phyloP scores from a whole-genome alignment of 2,888 invertebrate genomes.

The Prosopocoilus inquinatus region DNA sequence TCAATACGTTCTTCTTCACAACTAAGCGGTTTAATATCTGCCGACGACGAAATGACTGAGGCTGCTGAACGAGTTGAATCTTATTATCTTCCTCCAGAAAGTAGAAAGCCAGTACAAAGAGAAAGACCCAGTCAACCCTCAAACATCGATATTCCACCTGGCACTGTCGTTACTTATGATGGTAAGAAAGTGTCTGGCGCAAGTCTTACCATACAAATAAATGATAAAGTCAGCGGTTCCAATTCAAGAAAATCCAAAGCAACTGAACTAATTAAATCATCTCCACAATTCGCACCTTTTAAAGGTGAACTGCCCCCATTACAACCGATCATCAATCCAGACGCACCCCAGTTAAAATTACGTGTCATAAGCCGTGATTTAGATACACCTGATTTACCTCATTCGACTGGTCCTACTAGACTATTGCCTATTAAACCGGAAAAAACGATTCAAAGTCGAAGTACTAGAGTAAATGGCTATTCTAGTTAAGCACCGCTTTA shows the following conservation, averaged over 20 bases:
- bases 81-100: slow-evolving; percentile 71
- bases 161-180: slow-evolving; percentile 71
- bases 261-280: slow-evolving; percentile 60
- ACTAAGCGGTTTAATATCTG: background rate
- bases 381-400: slow-evolving; percentile 38
- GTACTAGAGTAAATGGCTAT: too few species aligned
- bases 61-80: slow-evolving; percentile 70
- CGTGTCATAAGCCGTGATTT: slow-evolving; percentile 42
- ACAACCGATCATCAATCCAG: slow-evolving; percentile 49
- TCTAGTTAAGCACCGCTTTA: too few species aligned
- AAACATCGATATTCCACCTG: slow-evolving; percentile 53
- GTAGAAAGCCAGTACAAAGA: slow-evolving; percentile 48
- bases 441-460: too few species aligned
- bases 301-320: slow-evolving; percentile 70
- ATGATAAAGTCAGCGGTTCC: slow-evolving; percentile 31
- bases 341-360: slow-evolving; percentile 41
- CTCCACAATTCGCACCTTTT: slow-evolving; percentile 74
- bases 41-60: slow-evolving; percentile 57
- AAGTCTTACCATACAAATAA: slow-evolving; percentile 52
- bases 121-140: slow-evolving; percentile 34
- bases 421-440: slow-evolving; percentile 47
- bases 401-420: slow-evolving; percentile 45
- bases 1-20: background rate
- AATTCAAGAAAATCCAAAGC: slow-evolving; percentile 52
- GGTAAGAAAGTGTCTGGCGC: slow-evolving; percentile 73